Conservation (phyloP, 2,113 vertebrate species). For the Laterallus jamaicensis region DNA sequence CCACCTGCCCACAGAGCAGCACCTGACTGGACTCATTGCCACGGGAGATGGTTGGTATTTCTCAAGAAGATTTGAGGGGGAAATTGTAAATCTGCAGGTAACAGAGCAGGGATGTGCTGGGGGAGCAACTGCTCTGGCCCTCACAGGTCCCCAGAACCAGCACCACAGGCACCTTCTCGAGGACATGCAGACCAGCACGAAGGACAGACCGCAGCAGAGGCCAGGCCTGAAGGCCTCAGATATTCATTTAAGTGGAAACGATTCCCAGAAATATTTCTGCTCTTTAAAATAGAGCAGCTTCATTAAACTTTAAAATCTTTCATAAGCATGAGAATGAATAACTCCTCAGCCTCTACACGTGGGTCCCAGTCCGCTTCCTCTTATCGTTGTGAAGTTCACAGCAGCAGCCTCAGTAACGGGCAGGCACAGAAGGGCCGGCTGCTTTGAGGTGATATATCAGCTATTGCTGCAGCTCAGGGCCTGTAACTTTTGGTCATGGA, state of each 20-base stretch:
- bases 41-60: not conserved
- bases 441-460: not conserved
- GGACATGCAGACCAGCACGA: not conserved
- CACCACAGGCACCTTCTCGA: not conserved
- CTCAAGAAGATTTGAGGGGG: not conserved
- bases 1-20: not conserved
- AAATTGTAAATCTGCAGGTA: not conserved
- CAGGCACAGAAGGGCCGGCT: too few relatives aligned
- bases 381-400: not conserved
- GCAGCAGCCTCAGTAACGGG: not conserved
- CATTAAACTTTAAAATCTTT: slow-evolving; percentile 23
- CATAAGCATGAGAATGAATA: not conserved
- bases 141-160: not conserved
- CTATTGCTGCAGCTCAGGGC: not conserved
- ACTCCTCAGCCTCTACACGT: not conserved
- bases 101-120: fast-evolving
- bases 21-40: fast-evolving
- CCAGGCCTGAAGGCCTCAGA: not conserved
- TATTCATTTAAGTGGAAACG: not conserved
- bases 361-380: not conserved
- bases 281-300: not conserved
- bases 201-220: not conserved
- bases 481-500: not conserved
- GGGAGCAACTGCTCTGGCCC: not conserved
- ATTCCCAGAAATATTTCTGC: not conserved